Conservation (phyloP, 2,797 vertebrate genomes). For the Nannoperca australis region DNA sequence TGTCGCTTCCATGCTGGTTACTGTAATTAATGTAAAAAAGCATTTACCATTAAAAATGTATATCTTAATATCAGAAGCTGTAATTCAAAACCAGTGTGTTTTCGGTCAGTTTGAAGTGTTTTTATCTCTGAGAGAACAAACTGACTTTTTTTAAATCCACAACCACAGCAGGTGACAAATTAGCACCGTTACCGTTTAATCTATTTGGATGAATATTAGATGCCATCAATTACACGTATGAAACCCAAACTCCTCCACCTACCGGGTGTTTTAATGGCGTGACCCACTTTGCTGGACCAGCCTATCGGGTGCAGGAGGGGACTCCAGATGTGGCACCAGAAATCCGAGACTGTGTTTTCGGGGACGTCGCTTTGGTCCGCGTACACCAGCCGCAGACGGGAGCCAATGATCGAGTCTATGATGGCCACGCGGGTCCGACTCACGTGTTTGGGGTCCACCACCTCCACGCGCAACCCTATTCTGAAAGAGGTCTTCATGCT, state of each 20-base stretch:
- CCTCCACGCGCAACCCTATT: constrained; percentile 92
- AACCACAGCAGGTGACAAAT: not conserved
- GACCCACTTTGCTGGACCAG: constrained; percentile 94
- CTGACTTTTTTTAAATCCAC: no score
- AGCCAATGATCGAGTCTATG: constrained; percentile 89
- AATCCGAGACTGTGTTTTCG: constrained; percentile 86
- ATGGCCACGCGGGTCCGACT: constrained; percentile 90
- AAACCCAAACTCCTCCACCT: not conserved
- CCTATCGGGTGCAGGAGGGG: constrained; percentile 93
- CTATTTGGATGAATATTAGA: not conserved
- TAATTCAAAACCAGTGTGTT: not conserved
- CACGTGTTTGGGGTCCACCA: constrained; percentile 92
- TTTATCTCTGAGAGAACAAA: not conserved
- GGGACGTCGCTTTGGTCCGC: constrained; percentile 88
- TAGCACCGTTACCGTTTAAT: no score
- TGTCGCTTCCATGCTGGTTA: constrained; percentile 72
- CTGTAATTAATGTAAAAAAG: constrained; percentile 44
- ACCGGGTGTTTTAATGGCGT: constrained; percentile 86
- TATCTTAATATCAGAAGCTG: not conserved
- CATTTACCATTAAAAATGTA: not conserved
- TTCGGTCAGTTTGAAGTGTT: not conserved
- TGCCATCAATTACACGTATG: not conserved
- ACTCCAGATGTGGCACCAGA: constrained; percentile 98
- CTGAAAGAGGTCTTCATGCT: constrained; percentile 89
- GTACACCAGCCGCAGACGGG: constrained; percentile 92